A percentile compares a stretch with the other conserved stretches of the same genome.
Conservation (phyloP, 2,797 vertebrate genomes). For the Gouania willdenowi region DNA sequence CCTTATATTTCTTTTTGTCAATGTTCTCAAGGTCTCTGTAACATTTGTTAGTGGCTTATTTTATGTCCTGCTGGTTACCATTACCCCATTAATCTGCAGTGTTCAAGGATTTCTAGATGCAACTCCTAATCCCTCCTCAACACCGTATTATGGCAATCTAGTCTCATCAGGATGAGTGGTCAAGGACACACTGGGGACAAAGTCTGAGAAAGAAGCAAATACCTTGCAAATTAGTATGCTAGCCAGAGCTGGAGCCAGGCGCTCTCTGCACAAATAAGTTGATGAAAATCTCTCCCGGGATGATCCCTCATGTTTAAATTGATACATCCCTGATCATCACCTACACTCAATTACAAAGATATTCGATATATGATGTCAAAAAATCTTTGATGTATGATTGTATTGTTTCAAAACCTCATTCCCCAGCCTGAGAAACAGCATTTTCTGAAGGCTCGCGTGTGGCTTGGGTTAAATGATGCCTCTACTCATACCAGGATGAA, state of each 20-base stretch:
- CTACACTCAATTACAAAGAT: constrained; percentile 47
- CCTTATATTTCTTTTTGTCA: background rate
- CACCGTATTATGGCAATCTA: constrained; percentile 33
- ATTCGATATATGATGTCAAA: constrained; percentile 13
- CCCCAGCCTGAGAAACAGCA: constrained; percentile 36
- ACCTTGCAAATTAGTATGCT: constrained; percentile 35
- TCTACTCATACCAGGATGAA: constrained; percentile 25
- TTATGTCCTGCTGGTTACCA: constrained; percentile 19
- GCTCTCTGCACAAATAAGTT: constrained; percentile 14
- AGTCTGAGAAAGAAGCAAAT: constrained; percentile 12
- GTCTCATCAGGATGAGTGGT: constrained; percentile 38
- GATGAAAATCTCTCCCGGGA: constrained; percentile 24
- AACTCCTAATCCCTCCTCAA: constrained; percentile 30
- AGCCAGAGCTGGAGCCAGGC: constrained; percentile 12
- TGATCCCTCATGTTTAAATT: constrained; percentile 35
- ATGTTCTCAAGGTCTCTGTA: constrained; percentile 1
- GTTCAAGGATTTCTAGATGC: constrained; percentile 32
- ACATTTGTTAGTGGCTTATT: constrained; percentile 28
- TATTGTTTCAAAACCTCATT: constrained; percentile 41
- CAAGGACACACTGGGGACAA: constrained; percentile 35
- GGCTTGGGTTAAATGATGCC: constrained; percentile 34
- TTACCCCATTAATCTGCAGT: constrained; percentile 26
- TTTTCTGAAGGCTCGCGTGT: constrained; percentile 12
- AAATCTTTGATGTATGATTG: constrained; percentile 14
- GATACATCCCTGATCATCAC: constrained; percentile 44